A percentile compares a stretch with the other conserved stretches of the same genome.
phyloP scores from a whole-genome alignment of 2,888 invertebrate species.

The Idaea aversata region DNA sequence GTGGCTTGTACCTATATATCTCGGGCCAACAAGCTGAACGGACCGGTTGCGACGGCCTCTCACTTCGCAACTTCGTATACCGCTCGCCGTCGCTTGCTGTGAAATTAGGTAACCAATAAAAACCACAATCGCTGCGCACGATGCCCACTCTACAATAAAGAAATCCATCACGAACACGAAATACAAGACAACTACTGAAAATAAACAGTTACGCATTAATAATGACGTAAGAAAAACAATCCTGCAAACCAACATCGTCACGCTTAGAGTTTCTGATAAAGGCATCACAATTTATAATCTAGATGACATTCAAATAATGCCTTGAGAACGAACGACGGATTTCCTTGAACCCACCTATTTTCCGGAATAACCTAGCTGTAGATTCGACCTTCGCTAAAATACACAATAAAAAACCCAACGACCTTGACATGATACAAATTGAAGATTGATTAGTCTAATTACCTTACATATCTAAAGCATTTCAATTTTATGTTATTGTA shows the following conservation, averaged over 20 bases:
- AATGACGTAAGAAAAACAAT: slow-evolving; percentile 46
- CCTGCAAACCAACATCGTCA: slow-evolving; percentile 35
- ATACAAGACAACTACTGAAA: slow-evolving; percentile 47
- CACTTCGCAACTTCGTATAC: slow-evolving; percentile 76
- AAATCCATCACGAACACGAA: slow-evolving; percentile 52
- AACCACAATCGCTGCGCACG: slow-evolving; percentile 62
- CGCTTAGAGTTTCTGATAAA: slow-evolving; percentile 40
- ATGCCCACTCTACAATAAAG: slow-evolving; percentile 57
- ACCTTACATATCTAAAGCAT: slow-evolving; percentile 66
- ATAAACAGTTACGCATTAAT: slow-evolving; percentile 34
- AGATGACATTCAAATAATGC: slow-evolving; percentile 58
- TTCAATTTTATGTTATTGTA: slow-evolving; percentile 57
- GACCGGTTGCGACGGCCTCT: slow-evolving; percentile 78
- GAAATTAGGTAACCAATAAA: slow-evolving; percentile 79
- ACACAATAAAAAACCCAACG: slow-evolving; percentile 72
- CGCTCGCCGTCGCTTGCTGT: slow-evolving; percentile 63
- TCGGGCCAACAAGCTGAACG: slow-evolving; percentile 66
- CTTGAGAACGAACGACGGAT: slow-evolving; percentile 74
- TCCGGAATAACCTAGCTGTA: slow-evolving; percentile 66
- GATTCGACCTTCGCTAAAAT: slow-evolving; percentile 72
- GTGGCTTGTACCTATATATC: slow-evolving; percentile 55
- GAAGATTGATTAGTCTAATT: slow-evolving; percentile 67
- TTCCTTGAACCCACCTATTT: slow-evolving; percentile 70
- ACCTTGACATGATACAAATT: slow-evolving; percentile 74
- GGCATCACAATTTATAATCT: slow-evolving; percentile 43